phyloP scores from a whole-genome alignment of 1,140 invertebrate species.

The Ooceraea biroi region DNA sequence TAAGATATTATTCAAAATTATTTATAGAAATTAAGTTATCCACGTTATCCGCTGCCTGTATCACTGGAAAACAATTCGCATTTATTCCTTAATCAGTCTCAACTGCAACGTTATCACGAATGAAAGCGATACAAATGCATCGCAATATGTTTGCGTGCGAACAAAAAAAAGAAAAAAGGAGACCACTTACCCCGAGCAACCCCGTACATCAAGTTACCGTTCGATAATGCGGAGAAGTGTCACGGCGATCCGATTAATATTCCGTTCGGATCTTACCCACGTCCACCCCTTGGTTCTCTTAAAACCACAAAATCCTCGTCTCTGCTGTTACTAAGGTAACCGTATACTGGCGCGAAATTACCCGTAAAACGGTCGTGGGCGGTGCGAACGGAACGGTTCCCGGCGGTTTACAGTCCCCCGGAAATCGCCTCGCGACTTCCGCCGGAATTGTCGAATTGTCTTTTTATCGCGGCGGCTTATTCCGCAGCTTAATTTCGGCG shows the following conservation, averaged over 20 bases:
- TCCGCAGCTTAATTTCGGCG: conserved; percentile 49
- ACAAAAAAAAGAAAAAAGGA: neutral
- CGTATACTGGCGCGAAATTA: conserved; percentile 66
- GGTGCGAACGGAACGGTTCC: conserved; percentile 23
- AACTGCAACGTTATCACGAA: too few relatives aligned
- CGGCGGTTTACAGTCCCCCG: conserved; percentile 51
- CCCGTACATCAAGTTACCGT: neutral
- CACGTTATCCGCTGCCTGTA: too few relatives aligned
- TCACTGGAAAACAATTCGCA: too few relatives aligned
- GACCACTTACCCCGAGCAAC: neutral
- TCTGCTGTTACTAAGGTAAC: conserved; percentile 63
- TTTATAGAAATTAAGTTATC: too few relatives aligned
- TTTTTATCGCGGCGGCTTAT: conserved; percentile 62
- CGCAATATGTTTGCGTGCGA: too few relatives aligned
- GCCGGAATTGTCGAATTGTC: conserved; percentile 36
- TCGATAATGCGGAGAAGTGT: neutral
- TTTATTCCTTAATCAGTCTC: too few relatives aligned
- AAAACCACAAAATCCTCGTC: conserved; percentile 55
- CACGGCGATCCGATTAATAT: conserved; percentile 41
- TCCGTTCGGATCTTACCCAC: conserved; percentile 27
- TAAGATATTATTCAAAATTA: too few relatives aligned
- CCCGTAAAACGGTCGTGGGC: conserved; percentile 66
- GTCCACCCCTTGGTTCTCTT: conserved; percentile 39
- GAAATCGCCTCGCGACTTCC: conserved; percentile 49
- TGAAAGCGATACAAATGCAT: too few relatives aligned